These are phyloP conservation scores for Cladorhizidae sp. DNA, from an alignment of 37 sponge, comb jelly and placozoan species.

Conservation along the genomic window DNA sequence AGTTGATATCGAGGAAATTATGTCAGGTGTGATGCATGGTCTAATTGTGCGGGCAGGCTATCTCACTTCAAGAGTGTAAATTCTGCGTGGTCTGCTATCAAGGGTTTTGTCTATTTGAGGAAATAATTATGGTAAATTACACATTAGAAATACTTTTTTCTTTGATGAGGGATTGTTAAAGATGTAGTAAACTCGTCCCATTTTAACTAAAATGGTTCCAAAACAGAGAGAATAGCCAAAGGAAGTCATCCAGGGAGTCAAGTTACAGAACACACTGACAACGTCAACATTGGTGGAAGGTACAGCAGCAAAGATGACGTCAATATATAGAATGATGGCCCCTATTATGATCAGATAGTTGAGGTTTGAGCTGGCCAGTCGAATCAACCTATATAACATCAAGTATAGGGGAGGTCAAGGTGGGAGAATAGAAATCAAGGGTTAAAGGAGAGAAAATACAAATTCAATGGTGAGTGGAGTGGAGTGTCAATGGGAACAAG, in stretches of 20 bases:
- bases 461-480: too few species aligned
- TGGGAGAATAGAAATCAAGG: conserved; percentile 1
- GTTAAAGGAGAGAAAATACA: too few species aligned
- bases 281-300: not conserved
- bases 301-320: conserved; percentile 8
- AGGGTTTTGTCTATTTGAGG: not conserved
- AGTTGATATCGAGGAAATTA: too few species aligned
- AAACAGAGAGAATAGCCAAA: conserved; percentile 58
- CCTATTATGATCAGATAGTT: conserved; percentile 48
- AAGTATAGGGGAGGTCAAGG: too few species aligned
- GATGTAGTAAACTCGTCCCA: conserved; percentile 56
- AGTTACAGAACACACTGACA: conserved; percentile 46
- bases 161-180: conserved; percentile 37
- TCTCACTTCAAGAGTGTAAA: too few species aligned
- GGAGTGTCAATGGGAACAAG: too few species aligned
- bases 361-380: conserved; percentile 48
- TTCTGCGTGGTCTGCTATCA: too few species aligned
- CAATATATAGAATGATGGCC: conserved; percentile 48
- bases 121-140: not conserved
- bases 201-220: conserved; percentile 52
- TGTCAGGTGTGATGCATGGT: too few species aligned
- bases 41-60: too few species aligned
- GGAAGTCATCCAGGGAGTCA: conserved; percentile 30
- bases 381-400: conserved; percentile 37
- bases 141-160: conserved; percentile 12